Conservation (phyloP, 2,797 vertebrate species). For the Anabas testudineus region DNA sequence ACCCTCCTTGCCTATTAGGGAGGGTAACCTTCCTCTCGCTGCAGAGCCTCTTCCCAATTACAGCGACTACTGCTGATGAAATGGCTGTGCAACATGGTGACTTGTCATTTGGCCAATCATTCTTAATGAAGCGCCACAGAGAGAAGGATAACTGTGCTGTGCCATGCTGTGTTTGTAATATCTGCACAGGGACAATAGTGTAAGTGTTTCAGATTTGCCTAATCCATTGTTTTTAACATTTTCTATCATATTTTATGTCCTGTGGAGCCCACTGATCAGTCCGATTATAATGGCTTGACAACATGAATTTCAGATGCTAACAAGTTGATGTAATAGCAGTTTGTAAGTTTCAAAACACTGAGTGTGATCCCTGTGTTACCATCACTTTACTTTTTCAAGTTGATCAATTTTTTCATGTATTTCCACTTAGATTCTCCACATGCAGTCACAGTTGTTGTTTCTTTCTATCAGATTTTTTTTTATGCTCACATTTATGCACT, state of each 20-base stretch:
- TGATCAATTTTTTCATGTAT: constrained; percentile 1
- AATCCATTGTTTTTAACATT: constrained; percentile 37
- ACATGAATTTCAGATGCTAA: neutral
- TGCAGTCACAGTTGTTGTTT: neutral
- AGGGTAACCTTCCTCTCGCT: constrained; percentile 69
- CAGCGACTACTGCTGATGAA: constrained; percentile 77
- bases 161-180: constrained; percentile 67
- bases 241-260: constrained; percentile 31
- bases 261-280: constrained; percentile 39
- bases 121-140: constrained; percentile 75
- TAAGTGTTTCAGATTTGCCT: constrained; percentile 55
- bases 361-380: neutral
- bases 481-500: constrained; percentile 52
- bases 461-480: neutral
- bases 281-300: constrained; percentile 18
- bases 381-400: neutral
- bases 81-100: constrained; percentile 75
- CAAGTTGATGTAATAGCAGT: neutral
- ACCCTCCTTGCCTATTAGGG: constrained; percentile 67
- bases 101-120: constrained; percentile 83
- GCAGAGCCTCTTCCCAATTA: constrained; percentile 76
- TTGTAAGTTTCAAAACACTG: neutral
- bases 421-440: constrained; percentile 1
- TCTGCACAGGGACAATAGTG: constrained; percentile 46
- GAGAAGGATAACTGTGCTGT: constrained; percentile 56